These are phyloP conservation scores for Habrosyne pyritoides DNA, from an alignment of 2,888 invertebrate species.

Conservation along the genomic window DNA sequence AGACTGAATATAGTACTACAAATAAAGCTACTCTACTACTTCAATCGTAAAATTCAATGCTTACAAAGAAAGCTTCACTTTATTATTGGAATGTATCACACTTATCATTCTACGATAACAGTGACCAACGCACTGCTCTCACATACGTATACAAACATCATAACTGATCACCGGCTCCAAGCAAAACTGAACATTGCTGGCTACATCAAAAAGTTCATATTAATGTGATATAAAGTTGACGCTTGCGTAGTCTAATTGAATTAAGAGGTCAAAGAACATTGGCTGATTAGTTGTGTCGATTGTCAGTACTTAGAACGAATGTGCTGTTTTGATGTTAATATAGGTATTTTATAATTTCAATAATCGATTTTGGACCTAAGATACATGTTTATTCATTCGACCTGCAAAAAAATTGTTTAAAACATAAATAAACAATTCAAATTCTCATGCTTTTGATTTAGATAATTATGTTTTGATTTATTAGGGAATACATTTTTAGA, in stretches of 20 bases:
- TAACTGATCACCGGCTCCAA: slow-evolving; percentile 30
- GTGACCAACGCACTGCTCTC: slow-evolving; percentile 58
- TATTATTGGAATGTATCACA: slow-evolving; percentile 74
- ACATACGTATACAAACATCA: slow-evolving; percentile 31
- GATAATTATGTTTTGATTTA: too few species aligned
- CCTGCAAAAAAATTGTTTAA: too few species aligned
- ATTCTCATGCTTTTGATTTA: too few species aligned
- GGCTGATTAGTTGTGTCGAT: slow-evolving; percentile 65
- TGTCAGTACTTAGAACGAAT: slow-evolving; percentile 55
- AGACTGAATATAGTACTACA: not conserved
- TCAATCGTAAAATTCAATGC: slow-evolving; percentile 4
- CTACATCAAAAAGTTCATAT: slow-evolving; percentile 21
- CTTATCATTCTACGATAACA: slow-evolving; percentile 72
- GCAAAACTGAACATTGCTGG: slow-evolving; percentile 35
- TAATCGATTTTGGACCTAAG: not conserved
- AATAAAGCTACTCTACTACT: not conserved
- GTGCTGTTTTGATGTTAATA: slow-evolving; percentile 41
- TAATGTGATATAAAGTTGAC: slow-evolving; percentile 17
- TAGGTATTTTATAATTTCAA: slow-evolving; percentile 19
- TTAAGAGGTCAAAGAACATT: slow-evolving; percentile 76
- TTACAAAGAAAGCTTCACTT: slow-evolving; percentile 70
- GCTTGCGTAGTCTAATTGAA: slow-evolving; percentile 36
- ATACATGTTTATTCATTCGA: too few species aligned
- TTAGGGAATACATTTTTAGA: too few species aligned
- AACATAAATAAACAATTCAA: too few species aligned